Percentiles rank a stretch among this genome's conserved stretches.
phyloP scores from a whole-genome alignment of 2,888 invertebrate genomes.

The Sminthurides aquaticus region DNA sequence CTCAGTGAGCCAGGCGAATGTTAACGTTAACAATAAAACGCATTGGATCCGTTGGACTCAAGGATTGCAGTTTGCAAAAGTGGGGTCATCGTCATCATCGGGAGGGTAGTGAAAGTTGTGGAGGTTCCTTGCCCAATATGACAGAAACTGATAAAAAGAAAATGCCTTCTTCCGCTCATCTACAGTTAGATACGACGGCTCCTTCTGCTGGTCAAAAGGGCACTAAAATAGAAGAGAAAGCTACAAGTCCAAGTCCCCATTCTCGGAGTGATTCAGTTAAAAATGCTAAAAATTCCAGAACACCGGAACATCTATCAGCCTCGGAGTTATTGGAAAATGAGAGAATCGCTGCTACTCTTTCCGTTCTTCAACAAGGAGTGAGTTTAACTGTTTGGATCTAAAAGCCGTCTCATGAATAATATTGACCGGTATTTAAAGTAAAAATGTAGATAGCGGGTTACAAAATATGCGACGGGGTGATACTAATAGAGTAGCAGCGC shows the following conservation, averaged over 20 bases:
- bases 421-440: too few relatives aligned
- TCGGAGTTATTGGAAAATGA: conserved; percentile 14
- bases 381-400: too few relatives aligned
- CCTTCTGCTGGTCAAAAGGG: background rate
- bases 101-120: background rate
- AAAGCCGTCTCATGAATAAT: too few relatives aligned
- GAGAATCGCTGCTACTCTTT: conserved; percentile 14
- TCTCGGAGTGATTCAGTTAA: background rate
- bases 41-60: too few relatives aligned
- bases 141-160: background rate
- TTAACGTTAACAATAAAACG: too few relatives aligned
- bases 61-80: too few relatives aligned
- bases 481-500: too few relatives aligned
- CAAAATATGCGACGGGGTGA: too few relatives aligned
- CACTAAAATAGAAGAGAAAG: background rate
- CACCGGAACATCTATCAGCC: background rate
- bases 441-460: too few relatives aligned
- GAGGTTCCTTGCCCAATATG: background rate
- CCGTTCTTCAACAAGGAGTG: conserved; percentile 16
- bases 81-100: too few relatives aligned
- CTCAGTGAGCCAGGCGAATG: too few relatives aligned
- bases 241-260: background rate
- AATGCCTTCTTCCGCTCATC: background rate
- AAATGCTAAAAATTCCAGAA: background rate
- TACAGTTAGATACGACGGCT: background rate